These are phyloP conservation scores for Hydrolagus colliei DNA, from an alignment of 2,797 vertebrate species.

Conservation along the genomic window DNA sequence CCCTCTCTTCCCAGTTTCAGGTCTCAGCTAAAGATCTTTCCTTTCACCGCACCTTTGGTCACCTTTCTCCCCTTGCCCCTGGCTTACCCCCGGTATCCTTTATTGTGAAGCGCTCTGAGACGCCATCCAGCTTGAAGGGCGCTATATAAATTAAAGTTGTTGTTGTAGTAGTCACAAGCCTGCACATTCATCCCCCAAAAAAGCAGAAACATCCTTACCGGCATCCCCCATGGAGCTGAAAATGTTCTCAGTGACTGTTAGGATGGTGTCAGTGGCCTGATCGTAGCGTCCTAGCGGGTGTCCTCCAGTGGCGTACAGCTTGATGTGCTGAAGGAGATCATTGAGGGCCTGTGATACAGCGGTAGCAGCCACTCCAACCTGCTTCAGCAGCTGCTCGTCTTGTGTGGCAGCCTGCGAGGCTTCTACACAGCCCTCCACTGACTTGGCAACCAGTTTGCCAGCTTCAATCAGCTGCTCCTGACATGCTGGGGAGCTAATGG, in stretches of 20 bases:
- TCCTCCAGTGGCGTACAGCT: constrained; percentile 77
- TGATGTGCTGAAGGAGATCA: constrained; percentile 89
- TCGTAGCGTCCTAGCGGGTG: constrained; percentile 87
- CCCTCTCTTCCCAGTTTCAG: no score
- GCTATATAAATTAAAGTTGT: no score
- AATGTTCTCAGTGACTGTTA: constrained; percentile 95
- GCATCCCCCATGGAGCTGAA: constrained; percentile 97
- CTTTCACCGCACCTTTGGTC: neutral
- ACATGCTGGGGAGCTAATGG: constrained; percentile 92
- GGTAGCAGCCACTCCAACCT: constrained; percentile 81
- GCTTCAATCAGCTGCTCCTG: constrained; percentile 94
- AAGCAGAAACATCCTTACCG: constrained; percentile 55
- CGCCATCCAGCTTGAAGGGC: no score
- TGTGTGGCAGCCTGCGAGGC: constrained; percentile 81
- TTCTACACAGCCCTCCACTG: constrained; percentile 87
- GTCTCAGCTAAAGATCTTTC: no score
- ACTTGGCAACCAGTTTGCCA: constrained; percentile 88
- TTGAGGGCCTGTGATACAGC: constrained; percentile 91
- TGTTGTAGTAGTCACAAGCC: no score
- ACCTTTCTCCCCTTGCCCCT: no score
- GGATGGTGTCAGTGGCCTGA: constrained; percentile 91
- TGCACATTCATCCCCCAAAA: neutral
- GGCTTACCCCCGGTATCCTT: no score
- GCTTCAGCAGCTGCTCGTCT: constrained; percentile 82
- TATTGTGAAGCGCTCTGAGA: no score